Base-by-base conservation (phyloP, 2,113 vertebrate genomes). In the Callocephalon fimbriatum region DNA sequence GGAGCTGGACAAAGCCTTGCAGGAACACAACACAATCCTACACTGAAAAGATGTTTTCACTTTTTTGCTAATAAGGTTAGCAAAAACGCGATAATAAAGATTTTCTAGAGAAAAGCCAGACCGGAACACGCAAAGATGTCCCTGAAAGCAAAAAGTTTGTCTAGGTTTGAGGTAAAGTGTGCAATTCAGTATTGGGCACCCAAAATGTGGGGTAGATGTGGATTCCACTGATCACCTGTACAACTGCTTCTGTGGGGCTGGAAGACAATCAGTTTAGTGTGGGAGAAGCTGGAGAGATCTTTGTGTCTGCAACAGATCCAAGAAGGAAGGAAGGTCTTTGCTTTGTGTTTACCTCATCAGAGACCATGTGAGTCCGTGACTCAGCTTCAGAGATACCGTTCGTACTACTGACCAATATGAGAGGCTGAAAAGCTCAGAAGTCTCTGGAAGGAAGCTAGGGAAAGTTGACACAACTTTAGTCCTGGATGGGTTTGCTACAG, bases 331-430 rank as follows among this genome's bases (percentile, higher is more conserved):
- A 66, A 48, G 26, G 51, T 66, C 27, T 45, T 70, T 63, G 48
- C 61, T 84, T 74, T 45, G 8, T 40, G 25, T 63, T 87, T 44
- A 74, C 74, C 42, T 56, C 73, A 37, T 42, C n/a, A 32, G 27
- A 59, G 37, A 78, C 32, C 31, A 68, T 1, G 0, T 40, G 44
- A 71, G 45, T 38, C 20, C 50, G 18, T 58, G 59, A 75, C 44
- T 66, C 75, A 42, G 16, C 27, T 66, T 66, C 65, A 59, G 50
- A 66, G 51, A 38, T 32, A 48, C 17, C 80, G 35, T 47, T 35
- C 1, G 1, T 37, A 48, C 12, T 27, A 51, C 38, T 50, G 70
- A 76, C 32, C 1, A 0, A 26, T 31, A 59, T 1, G 2, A 66
- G 40, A 79, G 38, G 11, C 32, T 44, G 47, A 73, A 47, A 61